A percentile compares a stretch with the other conserved stretches of the same genome.
Conservation (phyloP, 2,113 vertebrate species). For the Toxostoma redivivum region DNA sequence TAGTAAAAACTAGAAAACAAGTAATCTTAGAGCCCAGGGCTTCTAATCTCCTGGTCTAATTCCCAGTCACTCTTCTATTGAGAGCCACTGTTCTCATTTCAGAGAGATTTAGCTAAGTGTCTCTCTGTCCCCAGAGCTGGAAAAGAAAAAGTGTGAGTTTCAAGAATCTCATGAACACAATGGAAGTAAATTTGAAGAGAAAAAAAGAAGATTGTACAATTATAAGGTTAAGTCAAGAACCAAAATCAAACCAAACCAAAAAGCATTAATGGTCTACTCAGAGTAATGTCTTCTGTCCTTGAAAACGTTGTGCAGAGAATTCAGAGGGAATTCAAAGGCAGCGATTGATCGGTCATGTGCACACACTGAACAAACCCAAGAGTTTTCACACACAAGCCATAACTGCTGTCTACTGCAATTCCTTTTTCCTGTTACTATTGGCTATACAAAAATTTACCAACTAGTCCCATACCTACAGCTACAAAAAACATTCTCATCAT, state of each 20-base stretch:
- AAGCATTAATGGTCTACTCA: background rate
- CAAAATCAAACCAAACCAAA: background rate
- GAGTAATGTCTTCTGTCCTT: background rate
- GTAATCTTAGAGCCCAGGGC: background rate
- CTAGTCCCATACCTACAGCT: background rate
- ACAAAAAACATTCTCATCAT: background rate
- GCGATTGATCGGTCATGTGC: background rate
- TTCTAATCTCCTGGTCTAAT: background rate
- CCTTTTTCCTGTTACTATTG: background rate
- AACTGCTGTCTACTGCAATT: accelerated
- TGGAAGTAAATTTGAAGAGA: background rate
- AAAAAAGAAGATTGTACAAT: background rate
- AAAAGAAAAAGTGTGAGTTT: background rate
- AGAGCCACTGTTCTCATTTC: background rate
- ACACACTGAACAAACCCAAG: background rate
- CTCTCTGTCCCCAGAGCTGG: background rate
- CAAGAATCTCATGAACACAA: background rate
- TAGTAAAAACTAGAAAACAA: background rate
- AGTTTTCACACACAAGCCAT: accelerated
- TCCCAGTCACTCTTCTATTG: background rate
- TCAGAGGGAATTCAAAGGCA: background rate
- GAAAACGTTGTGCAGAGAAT: background rate
- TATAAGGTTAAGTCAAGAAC: background rate
- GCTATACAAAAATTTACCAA: background rate
- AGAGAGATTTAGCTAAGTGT: background rate